Evolutionary conservation across 2,888 invertebrate species (phyloP).

Genomic region (Loripinus fragilis): DNA sequence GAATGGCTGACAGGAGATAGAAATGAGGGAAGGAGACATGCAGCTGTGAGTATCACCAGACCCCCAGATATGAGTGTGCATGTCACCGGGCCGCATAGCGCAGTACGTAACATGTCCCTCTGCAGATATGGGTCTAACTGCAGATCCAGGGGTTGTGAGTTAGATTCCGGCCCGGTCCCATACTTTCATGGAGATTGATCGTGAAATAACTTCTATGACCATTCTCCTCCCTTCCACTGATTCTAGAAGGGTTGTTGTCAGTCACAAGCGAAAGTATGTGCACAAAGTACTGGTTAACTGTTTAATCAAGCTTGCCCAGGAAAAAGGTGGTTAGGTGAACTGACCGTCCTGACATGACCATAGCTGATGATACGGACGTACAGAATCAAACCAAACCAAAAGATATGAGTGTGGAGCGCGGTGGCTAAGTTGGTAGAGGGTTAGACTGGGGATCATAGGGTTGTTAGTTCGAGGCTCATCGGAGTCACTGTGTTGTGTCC

Average conservation of each 20-base stretch:
- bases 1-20: slow-evolving; percentile 96
- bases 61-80: too few species aligned
- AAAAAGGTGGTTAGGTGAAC: not conserved
- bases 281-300: not conserved
- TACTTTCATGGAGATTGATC: not conserved
- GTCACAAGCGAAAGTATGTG: not conserved
- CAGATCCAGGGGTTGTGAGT: too few species aligned
- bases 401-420: too few species aligned
- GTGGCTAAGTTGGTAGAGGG: too few species aligned
- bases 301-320: not conserved
- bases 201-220: not conserved
- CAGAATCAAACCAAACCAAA: too few species aligned
- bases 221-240: not conserved
- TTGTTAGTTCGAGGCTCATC: too few species aligned
- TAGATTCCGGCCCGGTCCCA: too few species aligned
- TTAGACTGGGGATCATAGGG: too few species aligned
- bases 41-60: slow-evolving; percentile 88
- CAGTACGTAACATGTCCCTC: too few species aligned
- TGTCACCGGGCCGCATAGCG: too few species aligned
- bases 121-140: too few species aligned
- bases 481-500: too few species aligned
- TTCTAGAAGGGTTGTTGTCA: not conserved
- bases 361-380: not conserved
- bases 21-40: slow-evolving; percentile 95
- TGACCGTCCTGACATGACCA: not conserved